phyloP scores from a whole-genome alignment of 2,113 vertebrate species.

The Chrysemys picta region DNA sequence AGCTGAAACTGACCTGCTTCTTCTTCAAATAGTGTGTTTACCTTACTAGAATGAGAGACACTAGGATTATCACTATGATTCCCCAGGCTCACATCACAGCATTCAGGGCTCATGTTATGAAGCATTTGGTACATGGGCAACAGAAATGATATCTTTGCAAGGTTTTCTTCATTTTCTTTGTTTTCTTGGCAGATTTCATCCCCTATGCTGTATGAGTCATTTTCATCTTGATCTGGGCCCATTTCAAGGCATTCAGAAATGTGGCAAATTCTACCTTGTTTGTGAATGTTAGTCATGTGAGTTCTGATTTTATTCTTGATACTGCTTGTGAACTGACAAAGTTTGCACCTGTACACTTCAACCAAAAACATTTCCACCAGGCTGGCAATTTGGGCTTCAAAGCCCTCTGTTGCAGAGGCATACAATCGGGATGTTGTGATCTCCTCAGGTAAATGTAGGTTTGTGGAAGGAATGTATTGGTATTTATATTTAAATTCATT shows the following conservation, averaged over 20 bases:
- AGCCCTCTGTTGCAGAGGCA: slow-evolving; percentile 54
- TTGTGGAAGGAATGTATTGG: slow-evolving; percentile 48
- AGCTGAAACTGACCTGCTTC: slow-evolving; percentile 14
- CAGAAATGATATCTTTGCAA: slow-evolving; percentile 65
- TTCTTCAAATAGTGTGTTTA: slow-evolving; percentile 75
- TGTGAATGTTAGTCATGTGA: slow-evolving; percentile 54
- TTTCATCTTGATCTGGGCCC: slow-evolving; percentile 15
- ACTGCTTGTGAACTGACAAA: slow-evolving; percentile 77
- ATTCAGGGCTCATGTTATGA: slow-evolving; percentile 68
- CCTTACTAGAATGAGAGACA: slow-evolving; percentile 73
- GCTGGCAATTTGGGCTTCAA: slow-evolving; percentile 40
- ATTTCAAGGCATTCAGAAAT: slow-evolving; percentile 26
- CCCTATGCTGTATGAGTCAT: slow-evolving; percentile 13
- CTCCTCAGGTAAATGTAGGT: slow-evolving; percentile 14
- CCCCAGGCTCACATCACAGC: slow-evolving; percentile 59
- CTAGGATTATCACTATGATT: slow-evolving; percentile 52
- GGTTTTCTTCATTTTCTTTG: slow-evolving; percentile 69
- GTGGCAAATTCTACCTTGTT: background rate
- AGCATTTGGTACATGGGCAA: slow-evolving; percentile 72
- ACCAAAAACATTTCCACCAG: slow-evolving; percentile 79
- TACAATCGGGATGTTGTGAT: slow-evolving; percentile 49
- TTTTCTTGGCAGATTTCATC: slow-evolving; percentile 56
- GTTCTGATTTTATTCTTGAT: slow-evolving; percentile 65
- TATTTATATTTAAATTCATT: slow-evolving; percentile 63
- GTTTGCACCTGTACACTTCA: slow-evolving; percentile 67